Percentiles rank a stretch among this genome's conserved stretches.
Evolutionary conservation across 1,140 invertebrate species (phyloP).

Genomic region (Antheraea mylitta): DNA sequence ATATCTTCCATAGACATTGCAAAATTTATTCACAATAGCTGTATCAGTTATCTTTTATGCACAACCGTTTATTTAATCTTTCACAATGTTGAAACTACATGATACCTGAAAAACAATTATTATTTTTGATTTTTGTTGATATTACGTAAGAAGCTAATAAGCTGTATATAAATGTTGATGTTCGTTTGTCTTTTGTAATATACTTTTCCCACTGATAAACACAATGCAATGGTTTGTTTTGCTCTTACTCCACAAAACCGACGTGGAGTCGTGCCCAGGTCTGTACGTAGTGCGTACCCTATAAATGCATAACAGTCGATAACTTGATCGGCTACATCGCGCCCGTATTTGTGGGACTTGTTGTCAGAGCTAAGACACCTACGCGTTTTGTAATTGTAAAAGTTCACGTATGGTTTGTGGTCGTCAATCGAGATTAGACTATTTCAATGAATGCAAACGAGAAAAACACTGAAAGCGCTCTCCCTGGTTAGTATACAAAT

Average conservation of each 20-base stretch:
- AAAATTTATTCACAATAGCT: not conserved
- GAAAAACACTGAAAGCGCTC: constrained; percentile 44
- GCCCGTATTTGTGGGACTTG: constrained; percentile 43
- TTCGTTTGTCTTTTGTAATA: constrained; percentile 54
- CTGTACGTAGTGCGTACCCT: constrained; percentile 32
- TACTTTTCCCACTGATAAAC: constrained; percentile 62
- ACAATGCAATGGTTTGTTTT: constrained; percentile 67
- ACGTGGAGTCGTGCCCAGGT: constrained; percentile 31
- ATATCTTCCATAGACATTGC: not conserved
- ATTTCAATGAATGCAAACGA: constrained; percentile 51
- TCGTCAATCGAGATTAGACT: constrained; percentile 24
- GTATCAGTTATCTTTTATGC: not conserved
- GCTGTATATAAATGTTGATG: constrained; percentile 35
- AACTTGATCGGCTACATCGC: constrained; percentile 44
- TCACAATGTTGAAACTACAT: not conserved
- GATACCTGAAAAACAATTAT: not conserved
- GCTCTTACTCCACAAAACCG: constrained; percentile 38
- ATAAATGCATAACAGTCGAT: constrained; percentile 42
- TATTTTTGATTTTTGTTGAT: constrained; percentile 10
- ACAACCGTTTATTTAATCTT: not conserved
- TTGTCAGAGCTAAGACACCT: constrained; percentile 13
- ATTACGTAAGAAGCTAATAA: constrained; percentile 9
- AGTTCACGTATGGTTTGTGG: constrained; percentile 23
- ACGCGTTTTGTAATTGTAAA: constrained; percentile 8
- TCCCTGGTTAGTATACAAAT: constrained; percentile 49